Evolutionary conservation across 2,797 vertebrate genomes (phyloP), one percentile per base, ranked within the genome.

Genomic region (Dicrostonyx torquatus): DNA sequence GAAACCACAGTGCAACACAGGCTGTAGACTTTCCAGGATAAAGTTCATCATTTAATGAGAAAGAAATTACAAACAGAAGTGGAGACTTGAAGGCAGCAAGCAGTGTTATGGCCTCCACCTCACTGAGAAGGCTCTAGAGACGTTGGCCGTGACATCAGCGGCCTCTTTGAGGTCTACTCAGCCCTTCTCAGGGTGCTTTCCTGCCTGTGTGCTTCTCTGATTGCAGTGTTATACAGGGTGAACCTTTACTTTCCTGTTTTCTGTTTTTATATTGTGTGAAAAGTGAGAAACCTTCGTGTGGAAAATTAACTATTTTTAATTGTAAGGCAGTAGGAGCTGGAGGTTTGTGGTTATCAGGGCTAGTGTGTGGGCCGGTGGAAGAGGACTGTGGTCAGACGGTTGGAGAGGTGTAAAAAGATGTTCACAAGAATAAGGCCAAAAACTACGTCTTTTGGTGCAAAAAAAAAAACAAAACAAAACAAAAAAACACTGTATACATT

Each of bases 261-360:
- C 83, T 94, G 34, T 82, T 93, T 97, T 94, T 24, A 31, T 70
- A 20, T 18, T 45, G 26, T 79, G 40, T 82, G 53, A 85, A 90
- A 90, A 85, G 66, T 64, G 72, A 94, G 94, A 96, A 94, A 82
- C 43, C 53, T 12, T 75, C 6, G 0, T 64, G 50, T 90, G 95
- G 96, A 92, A 97, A 96, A 93, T 95, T 9, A 24, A 55, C 34
- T 93, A 58, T 95, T 97, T 96, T 97, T 96, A 84, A 84, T 83
- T 50, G 48, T n/a, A 75, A 53, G 62, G 64, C 34, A 60, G 20
- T 78, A 31, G 82, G n/a, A 40, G 60, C 34, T 84, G 24, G 26
- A 5, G 22, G 75, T 83, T 60, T 94, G 95, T 96, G 95, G 96
- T 95, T 94, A 85, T 92, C 86, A 77, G 17, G 66, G 70, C 93